Percentiles rank a stretch among this genome's conserved stretches.
Evolutionary conservation across 2,797 vertebrate genomes (phyloP).

Genomic region (Centropyge bicolor): DNA sequence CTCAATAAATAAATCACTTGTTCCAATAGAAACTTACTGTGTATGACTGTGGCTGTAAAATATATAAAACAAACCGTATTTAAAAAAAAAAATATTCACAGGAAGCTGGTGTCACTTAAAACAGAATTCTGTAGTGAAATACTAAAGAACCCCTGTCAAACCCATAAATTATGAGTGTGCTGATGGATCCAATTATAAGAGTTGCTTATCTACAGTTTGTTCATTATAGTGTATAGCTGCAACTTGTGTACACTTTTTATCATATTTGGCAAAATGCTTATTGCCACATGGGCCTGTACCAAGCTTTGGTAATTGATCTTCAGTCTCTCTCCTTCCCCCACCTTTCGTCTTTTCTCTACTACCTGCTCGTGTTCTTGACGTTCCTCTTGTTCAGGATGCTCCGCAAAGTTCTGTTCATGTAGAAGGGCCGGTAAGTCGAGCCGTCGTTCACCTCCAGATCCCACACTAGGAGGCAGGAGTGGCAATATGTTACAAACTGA

Average conservation of each 20-base stretch:
- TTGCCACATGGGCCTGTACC: slow-evolving; percentile 12
- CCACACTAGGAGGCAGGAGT: slow-evolving; percentile 86
- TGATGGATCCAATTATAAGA: neutral
- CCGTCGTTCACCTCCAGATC: slow-evolving; percentile 87
- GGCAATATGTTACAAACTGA: slow-evolving; percentile 46
- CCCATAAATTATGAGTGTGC: neutral
- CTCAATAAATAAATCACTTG: slow-evolving; percentile 33
- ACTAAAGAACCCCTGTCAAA: neutral
- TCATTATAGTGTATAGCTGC: slow-evolving; percentile 17
- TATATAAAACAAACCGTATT: neutral
- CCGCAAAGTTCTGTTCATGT: slow-evolving; percentile 75
- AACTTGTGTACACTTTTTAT: slow-evolving; percentile 10
- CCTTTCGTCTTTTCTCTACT: slow-evolving; percentile 18
- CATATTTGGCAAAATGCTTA: slow-evolving; percentile 29
- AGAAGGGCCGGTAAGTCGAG: slow-evolving; percentile 80
- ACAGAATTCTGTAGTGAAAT: neutral
- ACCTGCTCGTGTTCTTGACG: neutral
- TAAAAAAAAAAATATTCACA: slow-evolving; percentile 24
- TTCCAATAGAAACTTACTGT: slow-evolving; percentile 27
- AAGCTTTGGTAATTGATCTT: slow-evolving; percentile 23
- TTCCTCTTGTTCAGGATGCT: slow-evolving; percentile 79
- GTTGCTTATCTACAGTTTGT: neutral
- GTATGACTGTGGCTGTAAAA: slow-evolving; percentile 19
- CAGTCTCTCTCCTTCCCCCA: slow-evolving; percentile 31
- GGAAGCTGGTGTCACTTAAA: slow-evolving; percentile 1